Base-by-base conservation (phyloP, 2,888 invertebrate genomes). In the Vanessa cardui region DNA sequence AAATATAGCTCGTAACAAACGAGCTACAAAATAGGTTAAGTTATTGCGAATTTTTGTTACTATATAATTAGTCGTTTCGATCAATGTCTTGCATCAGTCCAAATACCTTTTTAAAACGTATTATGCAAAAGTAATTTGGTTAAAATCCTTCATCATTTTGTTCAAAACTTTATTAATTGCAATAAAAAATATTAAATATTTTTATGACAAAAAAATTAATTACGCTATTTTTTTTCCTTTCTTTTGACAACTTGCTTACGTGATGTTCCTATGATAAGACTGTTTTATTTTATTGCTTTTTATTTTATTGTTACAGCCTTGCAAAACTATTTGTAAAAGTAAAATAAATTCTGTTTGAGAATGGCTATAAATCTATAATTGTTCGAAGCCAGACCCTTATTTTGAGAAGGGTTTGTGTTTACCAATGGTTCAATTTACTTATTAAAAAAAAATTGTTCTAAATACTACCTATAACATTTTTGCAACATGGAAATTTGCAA, bases 61-160 rank as follows among this genome's bases (percentile, higher is more conserved):
- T 60, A 52, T 62, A 63, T 70, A 65, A 70, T 65, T 62, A 64
- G 46, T 26, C 31, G 58, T 60, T 63, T 52, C 66, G 58, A 54
- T 66, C 61, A 47, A 69, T 64, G 26, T 61, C 49, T 69, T 71
- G 58, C 66, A 54, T 66, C 45, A 68, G 58, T 31, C 9, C 18
- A n/a, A 20, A 56, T 61, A 58, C 49, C 26, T 50, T 60, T 67
- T 70, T 49, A 67, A 64, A 62, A 66, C 44, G 60, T 61, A 56
- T 70, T 64, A 62, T 62, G 61, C 64, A 70, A 70, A 61, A 21
- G 54, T 52, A n/a, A 39, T 63, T 44, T 21, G n/a, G 31, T 58
- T 16, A 50, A 59, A 44, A 58, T 60, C 21, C 33, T 58, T 39
- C 39, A 66, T 33, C 12, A 59, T 60, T 56, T 18, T 33, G 47